Base-by-base conservation (phyloP, 1,140 invertebrate species). In the Subanguina moxae region DNA sequence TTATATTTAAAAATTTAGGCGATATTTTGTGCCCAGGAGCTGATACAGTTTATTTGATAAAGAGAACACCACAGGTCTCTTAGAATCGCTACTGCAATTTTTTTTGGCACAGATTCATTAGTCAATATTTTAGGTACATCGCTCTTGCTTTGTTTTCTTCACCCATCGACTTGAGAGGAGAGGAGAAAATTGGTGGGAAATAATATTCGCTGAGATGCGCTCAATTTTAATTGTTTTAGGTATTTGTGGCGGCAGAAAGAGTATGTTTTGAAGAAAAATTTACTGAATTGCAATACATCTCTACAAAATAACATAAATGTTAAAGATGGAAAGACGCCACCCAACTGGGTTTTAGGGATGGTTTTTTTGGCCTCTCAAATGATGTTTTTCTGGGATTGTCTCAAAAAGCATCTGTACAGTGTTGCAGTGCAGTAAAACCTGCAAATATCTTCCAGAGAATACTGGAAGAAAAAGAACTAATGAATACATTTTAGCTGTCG, bases 21-120 rank as follows among this genome's bases (percentile, higher is more conserved):
- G 32, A 38, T 38, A 38, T 38, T 38, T n/a, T 79, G 3, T 78
- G 76, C 43, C 76, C 76, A 1, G 62, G 65, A 32, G 77, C 76
- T 17, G 76, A 78, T 56, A 78, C 76, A n/a, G 76, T 78, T 8
- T 78, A 78, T 59, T 63, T 79, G 1, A 78, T 78, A 65, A 79
- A 79, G 58, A 38, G 32, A 11, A 38, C 32, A 3, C 32, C 57
- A 72, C 17, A 59, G 66, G 23, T 77, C 77, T 17, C 74, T 76
- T 46, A 68, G 46, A 72, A 78, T 43, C 65, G 77, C 15, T 74
- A 38, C 27, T 63, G 62, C 19, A 11, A 9, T 7, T 17, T 21
- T 5, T 64, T 64, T 64, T 8, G 9, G 19, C 45, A 46, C 45
- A 17, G 45, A n/a, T n/a, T 52, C 17, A 5, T 52, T 7, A 52